These are phyloP conservation scores for Allacma fusca DNA, from an alignment of 2,888 invertebrate genomes.

Conservation along the genomic window DNA sequence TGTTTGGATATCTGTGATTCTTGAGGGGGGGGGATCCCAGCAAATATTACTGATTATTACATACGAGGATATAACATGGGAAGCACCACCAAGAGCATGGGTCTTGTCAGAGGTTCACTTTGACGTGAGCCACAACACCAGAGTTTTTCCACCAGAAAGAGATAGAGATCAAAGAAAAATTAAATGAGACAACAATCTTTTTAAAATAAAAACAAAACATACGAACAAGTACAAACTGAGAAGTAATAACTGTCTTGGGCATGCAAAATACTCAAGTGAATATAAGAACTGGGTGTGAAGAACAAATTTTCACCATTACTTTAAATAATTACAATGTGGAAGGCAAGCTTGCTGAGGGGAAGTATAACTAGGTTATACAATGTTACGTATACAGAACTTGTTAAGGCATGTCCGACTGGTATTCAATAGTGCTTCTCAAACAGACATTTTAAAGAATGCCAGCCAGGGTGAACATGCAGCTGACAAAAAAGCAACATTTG, in stretches of 20 bases:
- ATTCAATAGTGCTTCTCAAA: slow-evolving; percentile 40
- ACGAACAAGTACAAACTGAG: not conserved
- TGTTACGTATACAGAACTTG: slow-evolving; percentile 32
- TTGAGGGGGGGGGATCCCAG: no score
- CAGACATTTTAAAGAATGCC: slow-evolving; percentile 43
- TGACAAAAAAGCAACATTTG: slow-evolving; percentile 50
- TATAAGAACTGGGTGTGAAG: no score
- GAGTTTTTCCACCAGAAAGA: slow-evolving; percentile 61
- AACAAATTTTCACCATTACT: not conserved
- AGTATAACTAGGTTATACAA: slow-evolving; percentile 19
- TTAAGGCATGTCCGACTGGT: slow-evolving; percentile 47
- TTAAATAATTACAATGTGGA: not conserved
- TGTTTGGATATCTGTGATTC: not conserved
- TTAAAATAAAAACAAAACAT: not conserved
- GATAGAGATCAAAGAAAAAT: slow-evolving; percentile 27
- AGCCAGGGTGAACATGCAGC: slow-evolving; percentile 52
- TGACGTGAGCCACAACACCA: slow-evolving; percentile 52
- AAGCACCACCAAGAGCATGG: slow-evolving; percentile 14
- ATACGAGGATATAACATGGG: not conserved
- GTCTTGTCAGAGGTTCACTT: slow-evolving; percentile 24
- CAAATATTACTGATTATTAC: no score
- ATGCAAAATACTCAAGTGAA: no score
- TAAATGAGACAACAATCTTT: not conserved
- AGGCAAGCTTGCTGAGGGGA: slow-evolving; percentile 31
- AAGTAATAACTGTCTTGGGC: no score